Base-by-base conservation (phyloP, 2,888 invertebrate species). In the Elmis aenea region DNA sequence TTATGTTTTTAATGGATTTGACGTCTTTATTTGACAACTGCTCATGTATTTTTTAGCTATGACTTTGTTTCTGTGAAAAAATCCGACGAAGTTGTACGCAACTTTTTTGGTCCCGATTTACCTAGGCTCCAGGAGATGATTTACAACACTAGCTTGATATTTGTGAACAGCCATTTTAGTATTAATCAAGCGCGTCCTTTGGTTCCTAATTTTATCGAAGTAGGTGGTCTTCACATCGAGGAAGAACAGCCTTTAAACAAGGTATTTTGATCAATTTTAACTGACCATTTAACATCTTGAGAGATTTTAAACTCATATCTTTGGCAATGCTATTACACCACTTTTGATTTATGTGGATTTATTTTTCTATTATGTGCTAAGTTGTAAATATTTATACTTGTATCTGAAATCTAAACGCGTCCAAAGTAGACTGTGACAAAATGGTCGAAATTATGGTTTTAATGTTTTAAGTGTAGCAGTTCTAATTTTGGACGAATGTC, bases 91-190 rank as follows among this genome's bases (percentile, higher is more conserved):
- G 67, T 74, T 40, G 69, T 71, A 11, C 71, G 71, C 46, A 59
- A 67, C 21, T 59, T 70, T n/a, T 74, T 75, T 53, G 74, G 73
- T 2, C 50, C 64, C 8, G 44, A 54, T 21, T 66, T 70, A 24
- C 61, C 69, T 1, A 66, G 64, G 16, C 49, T 75, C 40, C 66
- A 70, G 22, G 47, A 52, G 2, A 52, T 74, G 34, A 69, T 72
- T 2, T 64, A 65, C 38, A 72, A 73, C 52, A 72, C 71, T 46
- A 74, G 74, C 45, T 54, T 75, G 27, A 65, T 74, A 29, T 50
- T 75, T 20, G 70, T 72, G 0, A 75, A 75, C 46, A 73, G 73
- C 33, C 74, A 75, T 52, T 72, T 70, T 48, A 73, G 72, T 45
- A 67, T 74, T 34, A 74, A 74, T 43, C 70, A 71, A 52, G 71